Conservation (phyloP, 2,113 vertebrate genomes). For the Microcebus murinus region DNA sequence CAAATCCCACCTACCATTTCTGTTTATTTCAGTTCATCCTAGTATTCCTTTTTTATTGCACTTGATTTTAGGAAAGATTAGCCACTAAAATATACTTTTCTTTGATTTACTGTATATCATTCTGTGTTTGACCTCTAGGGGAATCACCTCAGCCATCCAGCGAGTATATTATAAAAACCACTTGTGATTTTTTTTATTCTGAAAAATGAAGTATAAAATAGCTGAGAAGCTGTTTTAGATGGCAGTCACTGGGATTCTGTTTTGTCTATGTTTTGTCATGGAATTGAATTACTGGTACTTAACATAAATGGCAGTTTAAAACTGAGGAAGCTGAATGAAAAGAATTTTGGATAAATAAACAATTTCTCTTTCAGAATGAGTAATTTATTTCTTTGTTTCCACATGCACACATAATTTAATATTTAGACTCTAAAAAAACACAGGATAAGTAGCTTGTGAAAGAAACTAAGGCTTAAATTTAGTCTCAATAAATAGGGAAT, state of each 20-base stretch:
- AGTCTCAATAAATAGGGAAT: background rate
- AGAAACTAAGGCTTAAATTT: constrained; percentile 38
- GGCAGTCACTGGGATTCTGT: background rate
- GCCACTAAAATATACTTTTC: background rate
- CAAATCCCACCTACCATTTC: background rate
- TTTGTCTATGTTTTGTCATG: constrained; percentile 15
- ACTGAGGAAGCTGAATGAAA: background rate
- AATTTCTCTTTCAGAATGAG: constrained; percentile 43
- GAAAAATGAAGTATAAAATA: background rate
- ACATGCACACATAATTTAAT: constrained; percentile 65
- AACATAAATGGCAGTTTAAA: background rate
- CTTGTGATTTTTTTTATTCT: constrained; percentile 21
- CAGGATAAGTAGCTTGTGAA: constrained; percentile 70
- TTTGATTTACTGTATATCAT: background rate
- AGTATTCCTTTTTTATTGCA: background rate
- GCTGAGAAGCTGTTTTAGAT: background rate
- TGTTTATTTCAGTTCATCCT: background rate
- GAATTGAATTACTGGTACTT: background rate
- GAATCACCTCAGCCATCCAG: background rate
- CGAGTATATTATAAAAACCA: background rate
- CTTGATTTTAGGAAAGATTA: background rate
- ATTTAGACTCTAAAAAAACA: constrained; percentile 66
- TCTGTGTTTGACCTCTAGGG: background rate
- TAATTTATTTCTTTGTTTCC: constrained; percentile 64
- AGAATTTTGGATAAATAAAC: background rate